A percentile compares a stretch with the other conserved stretches of the same genome.
Conservation (phyloP, 2,797 vertebrate species). For the Emys orbicularis region DNA sequence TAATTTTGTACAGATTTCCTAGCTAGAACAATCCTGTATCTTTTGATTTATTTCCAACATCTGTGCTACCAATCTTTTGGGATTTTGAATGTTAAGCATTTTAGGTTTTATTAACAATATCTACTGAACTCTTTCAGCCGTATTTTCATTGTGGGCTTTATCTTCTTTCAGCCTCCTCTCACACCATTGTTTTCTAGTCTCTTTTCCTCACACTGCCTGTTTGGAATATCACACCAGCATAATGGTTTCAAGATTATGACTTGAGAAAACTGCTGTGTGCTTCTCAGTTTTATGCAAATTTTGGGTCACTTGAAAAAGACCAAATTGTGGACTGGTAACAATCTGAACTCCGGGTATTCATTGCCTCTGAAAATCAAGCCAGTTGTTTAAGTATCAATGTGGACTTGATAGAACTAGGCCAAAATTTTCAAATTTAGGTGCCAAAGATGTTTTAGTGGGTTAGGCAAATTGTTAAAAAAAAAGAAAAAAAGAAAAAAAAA, state of each 20-base stretch:
- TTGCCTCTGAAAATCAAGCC: background rate
- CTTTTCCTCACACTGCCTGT: background rate
- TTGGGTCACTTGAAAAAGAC: background rate
- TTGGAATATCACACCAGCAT: background rate
- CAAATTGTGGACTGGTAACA: background rate
- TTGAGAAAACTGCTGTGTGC: background rate
- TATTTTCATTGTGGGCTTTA: background rate
- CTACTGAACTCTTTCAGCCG: background rate
- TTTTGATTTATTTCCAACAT: background rate
- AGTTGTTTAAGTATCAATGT: background rate
- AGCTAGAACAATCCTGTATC: background rate
- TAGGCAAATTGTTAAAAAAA: background rate
- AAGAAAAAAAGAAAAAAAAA: fast-evolving
- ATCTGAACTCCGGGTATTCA: background rate
- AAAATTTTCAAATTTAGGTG: background rate
- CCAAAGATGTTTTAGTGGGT: background rate
- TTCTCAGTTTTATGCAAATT: background rate
- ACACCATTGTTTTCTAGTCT: too few relatives aligned
- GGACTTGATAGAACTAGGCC: background rate
- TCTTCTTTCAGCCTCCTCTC: background rate
- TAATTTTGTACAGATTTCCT: background rate
- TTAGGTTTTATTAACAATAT: background rate
- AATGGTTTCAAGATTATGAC: background rate
- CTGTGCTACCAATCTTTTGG: too few relatives aligned
- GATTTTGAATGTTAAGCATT: background rate